Evolutionary conservation across 92 coral and sea anemone species (phyloP), one percentile per base, ranked within the genome.

Genomic region (Heteractis magnifica): DNA sequence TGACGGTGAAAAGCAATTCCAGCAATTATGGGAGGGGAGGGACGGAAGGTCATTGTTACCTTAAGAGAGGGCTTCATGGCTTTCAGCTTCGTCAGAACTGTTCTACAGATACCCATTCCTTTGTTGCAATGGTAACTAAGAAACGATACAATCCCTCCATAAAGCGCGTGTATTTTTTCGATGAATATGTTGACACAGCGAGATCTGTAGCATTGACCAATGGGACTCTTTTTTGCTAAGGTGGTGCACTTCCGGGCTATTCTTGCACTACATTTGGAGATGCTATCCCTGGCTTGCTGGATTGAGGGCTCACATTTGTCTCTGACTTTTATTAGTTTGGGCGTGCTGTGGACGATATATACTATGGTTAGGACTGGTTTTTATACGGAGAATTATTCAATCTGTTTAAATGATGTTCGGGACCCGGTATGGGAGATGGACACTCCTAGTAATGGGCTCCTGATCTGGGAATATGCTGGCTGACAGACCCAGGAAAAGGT

Each of bases 231-330:
- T 12, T 12, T 13, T 4, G 83, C 79, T 26, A 58, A 58, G 52
- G 79, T 62, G 6, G 70, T 76, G 59, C 83, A 85, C 19, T 52
- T 85, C 59, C 68, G 83, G 26, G 81, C 82, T 41, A 85, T 5
- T 71, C 13, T 52, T 2, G 64, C n/a, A 6, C 68, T 85, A 60
- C 65, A 70, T 41, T 68, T 76, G 11, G 76, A 85, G 44, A 85
- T 51, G 71, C 44, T 76, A 18, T 65, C 20, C 72, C 64, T 84
- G 83, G 89, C 78, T 26, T 78, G 82, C 76, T 80, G 83, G 51
- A 51, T 51, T 8, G 87, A 14, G 12, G 80, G 78, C 82, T 91
- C 87, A 21, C 87, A 81, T 70, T 85, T 88, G 53, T 85, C 85
- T 7, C 71, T 79, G 4, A 79, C 87, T 18, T 71, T 44, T 12